Conservation (phyloP, 2,888 invertebrate genomes). For the Apotomis capreana region DNA sequence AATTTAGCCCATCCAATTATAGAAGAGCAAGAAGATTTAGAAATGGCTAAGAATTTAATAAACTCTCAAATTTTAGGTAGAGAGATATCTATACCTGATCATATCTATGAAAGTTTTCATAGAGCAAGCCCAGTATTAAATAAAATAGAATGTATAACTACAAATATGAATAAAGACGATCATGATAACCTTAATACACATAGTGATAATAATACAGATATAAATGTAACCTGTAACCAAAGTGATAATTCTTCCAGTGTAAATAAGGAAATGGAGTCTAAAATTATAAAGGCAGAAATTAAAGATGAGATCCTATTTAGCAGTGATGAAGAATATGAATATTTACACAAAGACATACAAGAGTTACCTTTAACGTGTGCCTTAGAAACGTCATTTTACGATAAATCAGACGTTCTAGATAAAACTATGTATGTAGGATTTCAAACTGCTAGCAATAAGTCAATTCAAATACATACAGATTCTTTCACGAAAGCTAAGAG, state of each 20-base stretch:
- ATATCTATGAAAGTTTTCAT: constrained; percentile 50
- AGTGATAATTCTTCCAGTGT: neutral
- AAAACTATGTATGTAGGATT: constrained; percentile 74
- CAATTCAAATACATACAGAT: constrained; percentile 64
- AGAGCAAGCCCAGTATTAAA: constrained; percentile 45
- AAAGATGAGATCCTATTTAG: constrained; percentile 73
- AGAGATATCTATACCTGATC: constrained; percentile 49
- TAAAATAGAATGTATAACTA: constrained; percentile 31
- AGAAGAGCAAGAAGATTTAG: constrained; percentile 53
- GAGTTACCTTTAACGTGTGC: constrained; percentile 70
- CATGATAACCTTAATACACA: constrained; percentile 28
- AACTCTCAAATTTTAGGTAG: constrained; percentile 66
- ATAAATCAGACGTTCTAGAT: constrained; percentile 58
- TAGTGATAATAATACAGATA: constrained; percentile 8
- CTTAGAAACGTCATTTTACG: constrained; percentile 63
- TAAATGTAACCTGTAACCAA: neutral
- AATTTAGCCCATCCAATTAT: constrained; percentile 60
- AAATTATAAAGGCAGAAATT: constrained; percentile 43
- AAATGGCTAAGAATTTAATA: constrained; percentile 60
- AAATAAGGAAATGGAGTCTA: constrained; percentile 19
- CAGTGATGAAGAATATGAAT: constrained; percentile 71
- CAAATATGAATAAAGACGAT: constrained; percentile 45
- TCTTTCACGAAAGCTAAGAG: constrained; percentile 67
- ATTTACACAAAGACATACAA: constrained; percentile 52
- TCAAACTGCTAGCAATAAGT: constrained; percentile 74